Evolutionary conservation across 2,797 vertebrate species (phyloP), one percentile per base, ranked within the genome.

Genomic region (Sebastes taczanowskii): DNA sequence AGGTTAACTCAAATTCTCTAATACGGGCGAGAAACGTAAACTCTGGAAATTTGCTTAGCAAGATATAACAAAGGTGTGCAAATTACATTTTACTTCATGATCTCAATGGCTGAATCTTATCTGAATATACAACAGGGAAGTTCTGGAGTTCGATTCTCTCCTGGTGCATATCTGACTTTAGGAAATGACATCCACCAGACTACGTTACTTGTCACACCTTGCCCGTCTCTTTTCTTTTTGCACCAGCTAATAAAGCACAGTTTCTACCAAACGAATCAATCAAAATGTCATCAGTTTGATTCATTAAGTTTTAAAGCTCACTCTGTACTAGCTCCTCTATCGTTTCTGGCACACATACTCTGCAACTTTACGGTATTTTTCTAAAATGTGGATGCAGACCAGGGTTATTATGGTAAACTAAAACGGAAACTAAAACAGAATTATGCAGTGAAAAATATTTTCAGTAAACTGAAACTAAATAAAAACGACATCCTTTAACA

Each of bases 231-330:
- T 62, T n/a, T 7, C 38, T 13, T 0, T 25, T 6, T 77, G 7
- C 35, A 58, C 16, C 22, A 58, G 18, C 58, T 60, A 68, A 66
- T 73, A 22, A 75, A 83, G 27, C 11, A 59, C 18, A 53, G 18
- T n/a, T n/a, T 53, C 0, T 1, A 53, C 13, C 11, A 65, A 64
- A 18, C 7, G 16, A 84, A 71, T 67, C 63, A 8, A 29, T 83
- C 42, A 83, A 53, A 29, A 56, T 23, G 11, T 46, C 20, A 29
- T 82, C 27, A 56, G 7, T 71, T 76, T 76, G 52, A 81, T 64
- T 79, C 35, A 66, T 77, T 42, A 58, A 8, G 11, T 67, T 74
- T 70, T 22, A 55, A 82, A 71, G 18, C 13, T 61, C 46, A 55
- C 25, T 35, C 11, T 66, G 34, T 7, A n/a, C 14, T 23, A 14